These are phyloP conservation scores for Drosophila subobscura DNA, from an alignment of 1,140 invertebrate genomes.

Conservation along the genomic window DNA sequence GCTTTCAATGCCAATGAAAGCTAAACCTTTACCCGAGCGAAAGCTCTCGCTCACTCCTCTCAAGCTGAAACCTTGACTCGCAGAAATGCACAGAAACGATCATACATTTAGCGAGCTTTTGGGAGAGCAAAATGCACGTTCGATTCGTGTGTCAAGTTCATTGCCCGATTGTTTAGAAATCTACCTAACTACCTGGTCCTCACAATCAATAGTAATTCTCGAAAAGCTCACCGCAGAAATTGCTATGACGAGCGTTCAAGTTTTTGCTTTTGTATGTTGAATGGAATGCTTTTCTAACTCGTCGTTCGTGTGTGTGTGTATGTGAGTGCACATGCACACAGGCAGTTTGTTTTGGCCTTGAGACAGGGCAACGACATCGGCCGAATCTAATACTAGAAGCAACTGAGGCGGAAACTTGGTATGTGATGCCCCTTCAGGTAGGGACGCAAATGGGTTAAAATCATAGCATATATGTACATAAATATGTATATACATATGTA, in stretches of 20 bases:
- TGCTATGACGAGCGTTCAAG: slow-evolving; percentile 12
- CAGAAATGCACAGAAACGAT: slow-evolving; percentile 23
- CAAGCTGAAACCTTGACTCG: slow-evolving; percentile 13
- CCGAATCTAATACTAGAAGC: slow-evolving; percentile 19
- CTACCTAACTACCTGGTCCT: background rate
- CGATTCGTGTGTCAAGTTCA: slow-evolving; percentile 37
- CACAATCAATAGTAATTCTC: background rate
- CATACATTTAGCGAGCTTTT: slow-evolving; percentile 28
- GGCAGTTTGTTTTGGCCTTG: slow-evolving; percentile 30
- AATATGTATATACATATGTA: too few species aligned
- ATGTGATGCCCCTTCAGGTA: too few species aligned
- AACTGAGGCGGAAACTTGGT: slow-evolving; percentile 11
- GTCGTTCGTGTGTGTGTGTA: slow-evolving; percentile 2
- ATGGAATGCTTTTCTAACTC: slow-evolving; percentile 39
- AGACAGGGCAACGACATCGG: slow-evolving; percentile 31
- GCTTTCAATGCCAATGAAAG: slow-evolving; percentile 45
- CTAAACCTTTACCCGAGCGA: slow-evolving; percentile 24
- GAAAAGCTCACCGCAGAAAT: slow-evolving; percentile 20
- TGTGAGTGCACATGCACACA: slow-evolving; percentile 20
- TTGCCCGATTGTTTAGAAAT: slow-evolving; percentile 34
- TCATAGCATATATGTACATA: too few species aligned
- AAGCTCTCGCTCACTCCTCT: slow-evolving; percentile 23
- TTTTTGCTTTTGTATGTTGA: background rate
- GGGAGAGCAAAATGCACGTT: slow-evolving; percentile 10
- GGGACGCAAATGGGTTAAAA: too few species aligned